Conservation (phyloP, 2,113 vertebrate species). For the Microtus ochrogaster region DNA sequence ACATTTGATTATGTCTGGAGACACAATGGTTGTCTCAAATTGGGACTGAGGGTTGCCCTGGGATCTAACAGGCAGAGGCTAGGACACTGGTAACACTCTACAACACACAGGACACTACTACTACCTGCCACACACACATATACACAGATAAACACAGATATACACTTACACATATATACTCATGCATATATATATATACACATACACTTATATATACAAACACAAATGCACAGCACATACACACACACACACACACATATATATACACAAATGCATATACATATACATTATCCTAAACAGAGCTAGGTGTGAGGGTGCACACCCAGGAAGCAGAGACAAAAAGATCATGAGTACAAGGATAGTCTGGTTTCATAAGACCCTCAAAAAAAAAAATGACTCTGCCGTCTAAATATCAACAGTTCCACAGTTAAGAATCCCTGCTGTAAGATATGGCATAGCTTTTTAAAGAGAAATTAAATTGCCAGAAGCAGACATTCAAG, state of each 20-base stretch:
- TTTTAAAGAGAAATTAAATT: not conserved
- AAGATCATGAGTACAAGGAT: not conserved
- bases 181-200: no score
- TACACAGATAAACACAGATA: not conserved
- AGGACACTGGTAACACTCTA: not conserved
- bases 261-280: not conserved
- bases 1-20: not conserved
- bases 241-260: not conserved
- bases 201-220: not conserved
- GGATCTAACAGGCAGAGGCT: not conserved
- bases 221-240: not conserved
- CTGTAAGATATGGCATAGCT: not conserved
- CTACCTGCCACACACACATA: not conserved
- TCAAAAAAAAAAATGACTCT: not conserved
- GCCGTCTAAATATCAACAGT: not conserved
- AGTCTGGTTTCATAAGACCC: not conserved
- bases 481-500: constrained; percentile 5
- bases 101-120: not conserved
- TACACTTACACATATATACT: not conserved
- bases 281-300: not conserved
- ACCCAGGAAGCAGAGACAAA: not conserved
- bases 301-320: not conserved
- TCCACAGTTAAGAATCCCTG: not conserved
- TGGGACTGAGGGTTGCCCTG: fast-evolving
- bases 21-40: not conserved